Conservation (phyloP, 2,113 vertebrate species). For the Chionis minor region DNA sequence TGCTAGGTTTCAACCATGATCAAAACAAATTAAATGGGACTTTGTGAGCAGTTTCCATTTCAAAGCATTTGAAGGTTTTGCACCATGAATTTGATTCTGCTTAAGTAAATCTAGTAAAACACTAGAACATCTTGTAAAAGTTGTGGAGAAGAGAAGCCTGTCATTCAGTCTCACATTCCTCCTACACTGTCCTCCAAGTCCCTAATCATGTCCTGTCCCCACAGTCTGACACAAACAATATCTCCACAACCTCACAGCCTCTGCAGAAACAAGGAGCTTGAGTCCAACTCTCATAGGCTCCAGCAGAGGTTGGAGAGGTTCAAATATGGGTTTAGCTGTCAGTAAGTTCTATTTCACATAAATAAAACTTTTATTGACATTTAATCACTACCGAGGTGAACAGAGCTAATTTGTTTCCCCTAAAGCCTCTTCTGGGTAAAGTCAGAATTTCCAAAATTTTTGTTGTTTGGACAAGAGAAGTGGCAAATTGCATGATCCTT, state of each 20-base stretch:
- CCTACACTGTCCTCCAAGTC: neutral
- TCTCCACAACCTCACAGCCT: neutral
- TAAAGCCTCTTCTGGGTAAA: neutral
- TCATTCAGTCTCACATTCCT: neutral
- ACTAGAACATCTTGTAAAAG: conserved; percentile 10
- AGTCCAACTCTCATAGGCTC: neutral
- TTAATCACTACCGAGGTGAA: conserved; percentile 21
- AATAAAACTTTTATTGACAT: conserved; percentile 4
- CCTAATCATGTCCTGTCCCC: neutral
- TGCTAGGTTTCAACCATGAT: neutral
- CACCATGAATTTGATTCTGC: neutral
- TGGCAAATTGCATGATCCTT: conserved; percentile 10
- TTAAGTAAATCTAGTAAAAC: conserved; percentile 1
- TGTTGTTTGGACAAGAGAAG: conserved; percentile 11
- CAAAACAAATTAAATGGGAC: neutral
- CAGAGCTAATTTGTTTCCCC: neutral
- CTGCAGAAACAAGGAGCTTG: neutral
- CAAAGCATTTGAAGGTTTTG: neutral
- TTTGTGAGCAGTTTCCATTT: neutral
- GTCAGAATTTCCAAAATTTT: conserved; percentile 34
- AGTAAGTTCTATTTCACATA: neutral
- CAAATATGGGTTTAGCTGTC: neutral
- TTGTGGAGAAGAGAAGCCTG: neutral
- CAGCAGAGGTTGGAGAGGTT: conserved; percentile 1
- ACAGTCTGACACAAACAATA: neutral